These are phyloP conservation scores for Pectinophora gossypiella DNA, from an alignment of 1,140 invertebrate genomes.

Conservation along the genomic window DNA sequence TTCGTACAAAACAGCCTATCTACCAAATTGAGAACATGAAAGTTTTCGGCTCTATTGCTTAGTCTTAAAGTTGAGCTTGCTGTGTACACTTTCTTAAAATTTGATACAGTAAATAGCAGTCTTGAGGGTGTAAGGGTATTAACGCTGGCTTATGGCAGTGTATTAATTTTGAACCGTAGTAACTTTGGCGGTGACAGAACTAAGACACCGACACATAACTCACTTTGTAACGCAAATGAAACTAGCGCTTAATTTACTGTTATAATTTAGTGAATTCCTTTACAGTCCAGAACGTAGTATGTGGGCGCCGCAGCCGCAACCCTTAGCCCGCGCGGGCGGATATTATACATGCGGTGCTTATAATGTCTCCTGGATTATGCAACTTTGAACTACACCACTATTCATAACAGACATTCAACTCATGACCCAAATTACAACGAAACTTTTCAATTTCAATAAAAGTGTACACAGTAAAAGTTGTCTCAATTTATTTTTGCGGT, in stretches of 20 bases:
- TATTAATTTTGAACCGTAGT: slow-evolving; percentile 75
- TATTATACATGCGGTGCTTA: neutral
- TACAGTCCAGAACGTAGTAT: slow-evolving; percentile 34
- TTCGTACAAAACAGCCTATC: slow-evolving; percentile 33
- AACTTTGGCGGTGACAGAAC: slow-evolving; percentile 72
- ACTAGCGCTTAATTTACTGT: slow-evolving; percentile 72
- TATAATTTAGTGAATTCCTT: slow-evolving; percentile 73
- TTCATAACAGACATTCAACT: too few species aligned
- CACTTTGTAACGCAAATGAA: slow-evolving; percentile 73
- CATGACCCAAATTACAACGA: neutral
- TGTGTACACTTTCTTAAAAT: slow-evolving; percentile 35
- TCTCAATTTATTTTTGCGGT: slow-evolving; percentile 36
- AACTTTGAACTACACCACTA: neutral
- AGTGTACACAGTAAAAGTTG: slow-evolving; percentile 13
- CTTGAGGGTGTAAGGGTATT: slow-evolving; percentile 62
- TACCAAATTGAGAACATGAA: neutral
- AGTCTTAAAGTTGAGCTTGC: slow-evolving; percentile 26
- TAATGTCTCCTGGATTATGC: neutral
- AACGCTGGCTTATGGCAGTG: slow-evolving; percentile 69
- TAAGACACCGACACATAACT: slow-evolving; percentile 72
- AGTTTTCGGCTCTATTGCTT: slow-evolving; percentile 16
- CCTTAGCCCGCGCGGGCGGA: neutral
- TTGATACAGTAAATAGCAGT: slow-evolving; percentile 66
- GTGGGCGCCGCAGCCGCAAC: neutral
- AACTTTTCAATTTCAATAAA: neutral